Evolutionary conservation across 2,888 invertebrate genomes (phyloP), one percentile per base, ranked within the genome.

Genomic region (Desoria tigrina): DNA sequence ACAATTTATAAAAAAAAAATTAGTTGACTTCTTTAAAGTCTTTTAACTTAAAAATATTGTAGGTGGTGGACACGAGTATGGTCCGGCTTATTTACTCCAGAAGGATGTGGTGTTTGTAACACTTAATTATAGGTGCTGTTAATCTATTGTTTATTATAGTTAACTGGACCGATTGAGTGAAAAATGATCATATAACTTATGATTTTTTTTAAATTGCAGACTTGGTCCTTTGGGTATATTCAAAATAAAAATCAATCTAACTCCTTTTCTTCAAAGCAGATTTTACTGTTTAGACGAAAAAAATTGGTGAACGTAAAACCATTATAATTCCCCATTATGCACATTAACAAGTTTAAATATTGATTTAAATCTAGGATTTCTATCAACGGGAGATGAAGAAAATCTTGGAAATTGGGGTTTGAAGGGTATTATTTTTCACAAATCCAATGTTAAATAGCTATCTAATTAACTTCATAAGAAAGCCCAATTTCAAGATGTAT

Each of bases 331-430:
- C n/a, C n/a, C n/a, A n/a, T n/a, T n/a, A n/a, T n/a, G n/a, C n/a
- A n/a, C n/a, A n/a, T n/a, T n/a, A n/a, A n/a, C n/a, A n/a, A n/a
- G n/a, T n/a, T n/a, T n/a, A n/a, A n/a, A n/a, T n/a, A n/a, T n/a
- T n/a, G n/a, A n/a, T n/a, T n/a, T n/a, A n/a, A n/a, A n/a, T n/a
- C n/a, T 18, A 61, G 65, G 66, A 3, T 69, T 69, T 51, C 27
- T 69, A 18, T 56, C 56, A 11, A 69, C 69, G 0, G 69, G 69
- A 0, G 66, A 71, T 39, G 26, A 54, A 27, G 62, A 55, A 2
- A 45, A 42, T 16, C 68, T 68, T 14, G 71, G 70, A 61, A 70
- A 70, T 50, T 67, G 57, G 51, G 69, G 64, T n/a, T n/a, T n/a
- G n/a, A n/a, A n/a, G n/a, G n/a, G n/a, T n/a, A n/a, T 21, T 3